Conservation (phyloP, 1,140 invertebrate genomes). For the Batillaria attramentaria region DNA sequence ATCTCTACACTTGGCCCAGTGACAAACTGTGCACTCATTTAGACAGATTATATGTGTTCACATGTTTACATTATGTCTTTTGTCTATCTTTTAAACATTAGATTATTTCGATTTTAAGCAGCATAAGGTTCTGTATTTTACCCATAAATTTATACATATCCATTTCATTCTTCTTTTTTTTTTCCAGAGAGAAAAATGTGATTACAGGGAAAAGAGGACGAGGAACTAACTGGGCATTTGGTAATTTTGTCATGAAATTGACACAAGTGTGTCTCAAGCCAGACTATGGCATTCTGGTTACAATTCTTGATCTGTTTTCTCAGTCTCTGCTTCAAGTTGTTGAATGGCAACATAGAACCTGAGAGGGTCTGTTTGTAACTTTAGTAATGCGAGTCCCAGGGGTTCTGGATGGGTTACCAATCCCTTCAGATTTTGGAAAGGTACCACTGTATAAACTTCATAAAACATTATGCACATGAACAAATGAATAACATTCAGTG, state of each 20-base stretch:
- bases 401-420: too few species aligned
- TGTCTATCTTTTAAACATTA: background rate
- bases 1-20: background rate
- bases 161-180: slow-evolving; percentile 16
- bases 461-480: too few species aligned
- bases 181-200: slow-evolving; percentile 61
- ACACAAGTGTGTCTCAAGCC: too few species aligned
- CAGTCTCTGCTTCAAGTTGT: too few species aligned
- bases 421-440: too few species aligned
- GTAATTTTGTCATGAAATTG: slow-evolving; percentile 42
- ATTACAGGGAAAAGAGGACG: slow-evolving; percentile 63
- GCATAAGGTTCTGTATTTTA: background rate
- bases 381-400: too few species aligned
- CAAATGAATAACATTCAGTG: too few species aligned
- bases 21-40: background rate
- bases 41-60: background rate
- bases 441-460: too few species aligned
- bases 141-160: background rate
- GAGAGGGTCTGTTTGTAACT: too few species aligned
- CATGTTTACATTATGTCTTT: background rate
- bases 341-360: too few species aligned
- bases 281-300: too few species aligned
- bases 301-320: too few species aligned
- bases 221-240: slow-evolving; percentile 68
- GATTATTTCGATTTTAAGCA: background rate